These are phyloP conservation scores for Apocheima hispidaria DNA, from an alignment of 2,888 invertebrate species.

Conservation along the genomic window DNA sequence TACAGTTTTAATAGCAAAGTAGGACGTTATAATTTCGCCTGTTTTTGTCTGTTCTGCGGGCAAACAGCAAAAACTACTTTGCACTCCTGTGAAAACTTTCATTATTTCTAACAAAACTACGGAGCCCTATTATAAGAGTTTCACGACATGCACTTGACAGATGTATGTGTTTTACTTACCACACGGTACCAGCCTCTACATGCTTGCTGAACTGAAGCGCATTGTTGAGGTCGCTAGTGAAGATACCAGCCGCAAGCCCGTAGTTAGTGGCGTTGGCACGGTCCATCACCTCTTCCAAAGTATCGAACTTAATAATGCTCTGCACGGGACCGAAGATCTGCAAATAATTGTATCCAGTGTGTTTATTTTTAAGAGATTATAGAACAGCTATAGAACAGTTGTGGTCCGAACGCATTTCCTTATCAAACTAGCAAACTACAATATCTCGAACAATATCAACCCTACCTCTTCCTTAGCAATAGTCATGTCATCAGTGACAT, in stretches of 20 bases:
- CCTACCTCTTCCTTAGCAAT: constrained; percentile 91
- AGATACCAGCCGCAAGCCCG: constrained; percentile 93
- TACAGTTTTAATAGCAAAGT: no score
- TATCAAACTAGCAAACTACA: constrained; percentile 6
- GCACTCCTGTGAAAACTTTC: no score
- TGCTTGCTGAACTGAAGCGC: constrained; percentile 91
- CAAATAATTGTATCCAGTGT: no score
- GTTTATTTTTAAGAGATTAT: no score
- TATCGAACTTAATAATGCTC: constrained; percentile 92
- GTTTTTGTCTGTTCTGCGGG: no score
- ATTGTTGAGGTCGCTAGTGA: constrained; percentile 92
- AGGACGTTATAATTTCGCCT: no score
- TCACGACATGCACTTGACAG: no score
- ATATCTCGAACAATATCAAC: background rate
- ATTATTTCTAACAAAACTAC: no score
- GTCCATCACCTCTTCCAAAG: constrained; percentile 92
- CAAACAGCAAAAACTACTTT: no score
- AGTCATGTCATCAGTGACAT: constrained; percentile 91
- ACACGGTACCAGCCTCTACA: constrained; percentile 92
- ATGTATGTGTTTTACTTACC: constrained; percentile 83
- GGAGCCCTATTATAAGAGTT: no score
- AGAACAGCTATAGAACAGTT: background rate
- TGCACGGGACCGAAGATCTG: constrained; percentile 97
- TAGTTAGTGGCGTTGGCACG: constrained; percentile 92
- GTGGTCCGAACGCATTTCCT: background rate